phyloP scores from a whole-genome alignment of 2,888 invertebrate genomes.

The Caenorhabditis sp. region DNA sequence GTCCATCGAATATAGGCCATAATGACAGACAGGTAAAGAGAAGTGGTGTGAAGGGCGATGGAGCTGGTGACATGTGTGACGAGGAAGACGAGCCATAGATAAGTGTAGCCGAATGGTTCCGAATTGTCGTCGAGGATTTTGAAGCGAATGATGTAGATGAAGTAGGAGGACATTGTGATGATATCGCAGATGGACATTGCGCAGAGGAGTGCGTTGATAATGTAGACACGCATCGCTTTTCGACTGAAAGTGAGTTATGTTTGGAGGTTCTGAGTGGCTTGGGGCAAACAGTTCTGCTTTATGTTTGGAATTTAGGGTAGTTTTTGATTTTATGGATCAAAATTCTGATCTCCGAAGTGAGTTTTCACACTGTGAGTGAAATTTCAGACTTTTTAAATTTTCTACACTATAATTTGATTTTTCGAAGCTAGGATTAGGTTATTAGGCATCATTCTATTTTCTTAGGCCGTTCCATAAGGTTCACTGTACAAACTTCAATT shows the following conservation, averaged over 20 bases:
- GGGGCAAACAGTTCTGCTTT: no score
- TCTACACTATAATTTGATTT: no score
- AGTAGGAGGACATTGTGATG: slow-evolving; percentile 66
- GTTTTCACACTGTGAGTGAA: no score
- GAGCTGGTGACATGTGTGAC: slow-evolving; percentile 57
- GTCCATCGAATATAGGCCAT: slow-evolving; percentile 68
- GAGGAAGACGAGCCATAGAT: slow-evolving; percentile 57
- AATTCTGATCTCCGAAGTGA: no score
- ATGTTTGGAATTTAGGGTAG: no score
- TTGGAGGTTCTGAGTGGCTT: no score
- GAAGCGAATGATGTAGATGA: slow-evolving; percentile 66
- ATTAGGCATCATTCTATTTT: no score
- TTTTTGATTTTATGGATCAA: no score
- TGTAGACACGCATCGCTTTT: slow-evolving; percentile 52
- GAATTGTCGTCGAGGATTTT: slow-evolving; percentile 46
- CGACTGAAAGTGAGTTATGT: slow-evolving; percentile 37
- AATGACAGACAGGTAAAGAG: slow-evolving; percentile 65
- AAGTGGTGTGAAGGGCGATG: slow-evolving; percentile 67
- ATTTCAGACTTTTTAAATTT: no score
- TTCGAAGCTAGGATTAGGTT: no score
- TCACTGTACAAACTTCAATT: no score
- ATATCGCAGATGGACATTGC: slow-evolving; percentile 68
- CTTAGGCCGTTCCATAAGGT: no score
- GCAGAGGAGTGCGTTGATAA: slow-evolving; percentile 52
- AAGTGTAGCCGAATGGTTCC: slow-evolving; percentile 43